Conservation (phyloP, 1,140 invertebrate species). For the Scaptodrosophila lebanonensis region DNA sequence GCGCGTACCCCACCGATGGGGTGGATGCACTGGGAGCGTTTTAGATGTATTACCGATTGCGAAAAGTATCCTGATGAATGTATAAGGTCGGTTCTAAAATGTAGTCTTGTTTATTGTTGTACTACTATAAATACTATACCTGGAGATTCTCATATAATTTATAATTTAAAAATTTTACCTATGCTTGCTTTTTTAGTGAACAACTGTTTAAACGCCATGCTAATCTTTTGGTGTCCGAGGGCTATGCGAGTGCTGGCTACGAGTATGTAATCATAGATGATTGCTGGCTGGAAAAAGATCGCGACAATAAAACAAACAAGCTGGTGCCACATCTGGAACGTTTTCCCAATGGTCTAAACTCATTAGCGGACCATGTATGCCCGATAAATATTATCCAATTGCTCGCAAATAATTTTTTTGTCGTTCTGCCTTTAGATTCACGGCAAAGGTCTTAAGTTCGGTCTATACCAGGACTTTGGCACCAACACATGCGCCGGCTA, state of each 20-base stretch:
- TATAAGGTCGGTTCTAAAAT: slow-evolving; percentile 88
- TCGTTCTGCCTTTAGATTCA: slow-evolving; percentile 82
- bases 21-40: slow-evolving; percentile 96
- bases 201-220: slow-evolving; percentile 88
- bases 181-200: slow-evolving; percentile 82
- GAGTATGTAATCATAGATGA: slow-evolving; percentile 93
- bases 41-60: slow-evolving; percentile 95
- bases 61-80: slow-evolving; percentile 94
- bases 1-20: slow-evolving; percentile 90
- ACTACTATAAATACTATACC: too few relatives aligned
- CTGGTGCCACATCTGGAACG: slow-evolving; percentile 85
- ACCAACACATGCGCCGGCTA: slow-evolving; percentile 90
- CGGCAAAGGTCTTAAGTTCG: slow-evolving; percentile 88
- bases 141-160: too few relatives aligned
- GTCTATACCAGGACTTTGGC: slow-evolving; percentile 93
- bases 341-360: slow-evolving; percentile 91
- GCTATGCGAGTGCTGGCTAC: slow-evolving; percentile 89
- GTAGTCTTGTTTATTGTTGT: background rate
- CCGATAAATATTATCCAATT: background rate
- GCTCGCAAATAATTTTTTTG: background rate
- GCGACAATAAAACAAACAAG: slow-evolving; percentile 81
- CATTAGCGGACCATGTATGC: slow-evolving; percentile 87
- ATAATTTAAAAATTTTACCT: background rate
- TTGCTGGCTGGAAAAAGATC: slow-evolving; percentile 87
- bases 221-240: slow-evolving; percentile 86